Evolutionary conservation across 2,797 vertebrate genomes (phyloP).

Genomic region (Myotis planiceps): DNA sequence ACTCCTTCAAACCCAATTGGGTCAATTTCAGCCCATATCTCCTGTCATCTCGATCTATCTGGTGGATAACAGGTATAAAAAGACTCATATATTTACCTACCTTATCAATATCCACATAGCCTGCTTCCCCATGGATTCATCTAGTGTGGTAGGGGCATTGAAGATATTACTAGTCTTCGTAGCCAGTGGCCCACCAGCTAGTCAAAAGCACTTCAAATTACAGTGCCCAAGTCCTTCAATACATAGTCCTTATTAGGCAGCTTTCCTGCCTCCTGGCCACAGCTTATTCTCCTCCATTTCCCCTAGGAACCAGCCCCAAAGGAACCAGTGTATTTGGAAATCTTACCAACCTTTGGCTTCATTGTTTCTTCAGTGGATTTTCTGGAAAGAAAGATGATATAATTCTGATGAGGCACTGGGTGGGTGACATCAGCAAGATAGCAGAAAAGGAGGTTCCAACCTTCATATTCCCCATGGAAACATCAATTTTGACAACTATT

Average conservation of each 20-base stretch:
- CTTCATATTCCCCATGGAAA: not conserved
- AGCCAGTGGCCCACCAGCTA: not conserved
- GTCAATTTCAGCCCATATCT: not conserved
- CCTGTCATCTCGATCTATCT: not conserved
- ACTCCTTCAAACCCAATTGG: not conserved
- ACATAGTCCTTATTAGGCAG: not conserved
- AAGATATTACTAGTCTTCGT: not conserved
- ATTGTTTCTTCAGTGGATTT: constrained; percentile 2
- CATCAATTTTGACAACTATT: not conserved
- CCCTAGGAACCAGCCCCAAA: not conserved
- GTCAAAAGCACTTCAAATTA: not conserved
- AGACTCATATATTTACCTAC: not conserved
- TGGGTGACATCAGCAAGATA: not conserved
- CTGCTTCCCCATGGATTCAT: not conserved
- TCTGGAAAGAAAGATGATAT: constrained; percentile 55
- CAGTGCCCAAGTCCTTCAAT: not conserved
- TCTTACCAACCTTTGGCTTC: constrained; percentile 54
- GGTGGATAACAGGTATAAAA: not conserved
- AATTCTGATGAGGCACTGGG: not conserved
- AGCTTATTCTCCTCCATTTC: not conserved
- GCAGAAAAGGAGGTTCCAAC: not conserved
- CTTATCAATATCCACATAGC: not conserved
- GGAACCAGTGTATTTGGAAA: not conserved
- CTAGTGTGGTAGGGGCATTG: not conserved
- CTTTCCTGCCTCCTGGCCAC: not conserved